Conservation (phyloP, 2,797 vertebrate species). For the Cercopithecus petaurista region DNA sequence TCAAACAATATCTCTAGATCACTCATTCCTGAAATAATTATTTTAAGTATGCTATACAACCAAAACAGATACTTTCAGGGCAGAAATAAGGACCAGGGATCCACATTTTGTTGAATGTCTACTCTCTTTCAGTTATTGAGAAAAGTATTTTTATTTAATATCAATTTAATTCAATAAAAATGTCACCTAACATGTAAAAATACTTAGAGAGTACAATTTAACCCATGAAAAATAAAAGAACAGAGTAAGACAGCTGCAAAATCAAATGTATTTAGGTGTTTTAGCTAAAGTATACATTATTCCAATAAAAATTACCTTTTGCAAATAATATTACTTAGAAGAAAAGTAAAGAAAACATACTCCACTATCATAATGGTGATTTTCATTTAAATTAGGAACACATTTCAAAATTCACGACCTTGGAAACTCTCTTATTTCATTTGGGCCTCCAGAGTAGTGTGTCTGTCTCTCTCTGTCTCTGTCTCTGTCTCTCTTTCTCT, state of each 20-base stretch:
- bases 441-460: not conserved
- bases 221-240: not conserved
- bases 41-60: not conserved
- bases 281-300: not conserved
- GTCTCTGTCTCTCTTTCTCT: not conserved
- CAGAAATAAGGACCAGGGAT: not conserved
- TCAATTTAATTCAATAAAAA: not conserved
- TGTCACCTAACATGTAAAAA: not conserved
- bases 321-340: not conserved
- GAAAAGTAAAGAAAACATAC: not conserved
- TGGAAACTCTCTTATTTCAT: not conserved
- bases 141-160: not conserved
- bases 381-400: conserved; percentile 10
- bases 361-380: not conserved
- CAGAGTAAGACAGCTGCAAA: not conserved
- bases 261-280: not conserved
- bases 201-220: not conserved
- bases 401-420: not conserved
- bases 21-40: not conserved
- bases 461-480: not conserved
- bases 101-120: not conserved
- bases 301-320: not conserved
- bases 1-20: not conserved
- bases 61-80: not conserved
- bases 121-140: not conserved